Conservation (phyloP, 2,113 vertebrate genomes). For the Eptesicus fuscus region DNA sequence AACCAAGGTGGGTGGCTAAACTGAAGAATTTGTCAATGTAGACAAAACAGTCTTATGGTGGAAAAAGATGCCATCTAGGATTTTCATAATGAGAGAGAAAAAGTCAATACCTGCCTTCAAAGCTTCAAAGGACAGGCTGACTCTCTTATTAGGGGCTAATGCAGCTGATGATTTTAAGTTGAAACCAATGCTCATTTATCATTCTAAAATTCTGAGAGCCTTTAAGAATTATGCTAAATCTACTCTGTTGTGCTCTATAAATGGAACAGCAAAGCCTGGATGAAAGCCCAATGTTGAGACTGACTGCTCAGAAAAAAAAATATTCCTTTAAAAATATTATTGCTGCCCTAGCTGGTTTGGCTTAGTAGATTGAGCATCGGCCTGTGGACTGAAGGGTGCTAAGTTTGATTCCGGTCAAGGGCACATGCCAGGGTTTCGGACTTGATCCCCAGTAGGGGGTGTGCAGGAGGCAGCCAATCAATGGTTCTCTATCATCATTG, state of each 20-base stretch:
- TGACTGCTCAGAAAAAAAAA: neutral
- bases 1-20: neutral
- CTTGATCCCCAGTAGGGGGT: too few species aligned
- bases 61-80: neutral
- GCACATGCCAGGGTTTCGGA: too few species aligned
- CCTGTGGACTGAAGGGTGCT: too few species aligned
- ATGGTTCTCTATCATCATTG: too few species aligned
- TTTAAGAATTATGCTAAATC: neutral
- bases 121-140: neutral
- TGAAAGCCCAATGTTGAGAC: neutral
- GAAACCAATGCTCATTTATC: neutral
- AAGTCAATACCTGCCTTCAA: neutral
- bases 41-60: neutral
- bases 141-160: neutral
- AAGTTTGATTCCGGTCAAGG: too few species aligned
- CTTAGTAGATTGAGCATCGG: too few species aligned
- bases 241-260: neutral
- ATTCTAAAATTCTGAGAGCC: neutral
- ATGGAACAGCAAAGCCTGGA: neutral
- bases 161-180: neutral
- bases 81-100: neutral
- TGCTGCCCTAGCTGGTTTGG: neutral
- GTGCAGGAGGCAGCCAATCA: too few species aligned
- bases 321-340: neutral
- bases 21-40: neutral